phyloP scores from a whole-genome alignment of 2,888 invertebrate species.

The Synanthedon myopaeformis region DNA sequence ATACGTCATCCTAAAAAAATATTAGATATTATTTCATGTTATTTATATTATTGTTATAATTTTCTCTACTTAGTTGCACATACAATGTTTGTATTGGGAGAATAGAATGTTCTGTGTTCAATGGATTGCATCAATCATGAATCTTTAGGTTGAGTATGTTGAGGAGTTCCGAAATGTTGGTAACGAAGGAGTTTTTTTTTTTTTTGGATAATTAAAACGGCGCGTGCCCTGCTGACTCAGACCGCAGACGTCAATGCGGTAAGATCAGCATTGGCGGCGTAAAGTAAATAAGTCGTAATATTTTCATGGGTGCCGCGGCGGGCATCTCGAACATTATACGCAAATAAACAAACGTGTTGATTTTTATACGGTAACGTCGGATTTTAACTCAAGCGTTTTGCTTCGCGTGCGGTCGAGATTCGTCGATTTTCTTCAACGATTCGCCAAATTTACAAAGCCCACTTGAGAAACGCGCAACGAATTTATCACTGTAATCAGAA shows the following conservation, averaged over 20 bases:
- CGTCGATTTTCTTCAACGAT: conserved; percentile 31
- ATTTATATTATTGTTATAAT: no score
- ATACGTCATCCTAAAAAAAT: no score
- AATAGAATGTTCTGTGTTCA: no score
- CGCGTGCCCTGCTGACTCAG: conserved; percentile 34
- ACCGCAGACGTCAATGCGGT: conserved; percentile 42
- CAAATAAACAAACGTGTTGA: conserved; percentile 63
- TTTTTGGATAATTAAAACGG: conserved; percentile 7
- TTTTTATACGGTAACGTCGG: conserved; percentile 56
- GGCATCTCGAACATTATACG: conserved; percentile 49
- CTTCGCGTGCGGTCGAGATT: conserved; percentile 24
- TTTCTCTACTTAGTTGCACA: no score
- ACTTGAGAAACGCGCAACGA: not conserved
- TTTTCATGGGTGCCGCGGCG: conserved; percentile 60
- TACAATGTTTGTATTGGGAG: no score
- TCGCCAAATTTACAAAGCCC: not conserved
- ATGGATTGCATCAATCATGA: no score
- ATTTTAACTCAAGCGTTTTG: conserved; percentile 20
- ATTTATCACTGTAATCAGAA: not conserved
- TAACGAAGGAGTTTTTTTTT: no score
- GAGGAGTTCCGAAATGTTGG: no score
- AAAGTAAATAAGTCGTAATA: conserved; percentile 66
- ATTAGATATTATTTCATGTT: no score
- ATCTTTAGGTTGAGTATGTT: no score
- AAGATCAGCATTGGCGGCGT: conserved; percentile 39